Evolutionary conservation across 2,888 invertebrate species (phyloP), one percentile per base, ranked within the genome.

Genomic region (Halictus quadricinctus): DNA sequence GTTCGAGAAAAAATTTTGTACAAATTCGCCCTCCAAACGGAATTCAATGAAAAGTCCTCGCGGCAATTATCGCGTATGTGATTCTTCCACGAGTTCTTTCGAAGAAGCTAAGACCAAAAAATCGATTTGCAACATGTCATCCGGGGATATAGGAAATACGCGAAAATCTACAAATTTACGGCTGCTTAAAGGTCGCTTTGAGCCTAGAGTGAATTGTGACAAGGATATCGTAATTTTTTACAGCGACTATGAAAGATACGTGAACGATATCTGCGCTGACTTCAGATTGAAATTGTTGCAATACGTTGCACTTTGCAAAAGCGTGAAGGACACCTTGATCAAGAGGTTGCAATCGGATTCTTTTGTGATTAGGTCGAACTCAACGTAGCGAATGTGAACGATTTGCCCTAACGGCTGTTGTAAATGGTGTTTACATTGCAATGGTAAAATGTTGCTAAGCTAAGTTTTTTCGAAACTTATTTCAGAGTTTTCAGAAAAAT

Each of bases 271-370:
- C 10, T 83, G 79, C 13, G 48, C 76, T 13, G 87, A 91, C 60
- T 90, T 93, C 10, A 86, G 89, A 76, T 79, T 84, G 12, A 92
- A 90, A 84, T 81, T 93, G 46, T 85, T 87, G 58, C 88, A 89
- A 69, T 93, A 92, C 72, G 89, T 91, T 13, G 87, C 83, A 29
- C 87, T 92, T 1, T 93, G 93, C 77, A 92, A 87, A 58, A 91
- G 79, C 69, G 89, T 90, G 1, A 91, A 91, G 69, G 86, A 88
- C 74, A 89, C 88, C 15, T 80, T 91, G 41, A 79, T 90, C 25
- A 91, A 87, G 73, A 88, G 88, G 36, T 72, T 91, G n/a, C 86
- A 80, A 58, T 48, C 81, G 1, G 80, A 90, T 60, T 70, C 88
- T 72, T 89, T 85, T 73, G 85, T 87, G 70, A 76, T 89, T 66